phyloP scores from a whole-genome alignment of 2,888 invertebrate genomes.

The Apocheima hispidaria region DNA sequence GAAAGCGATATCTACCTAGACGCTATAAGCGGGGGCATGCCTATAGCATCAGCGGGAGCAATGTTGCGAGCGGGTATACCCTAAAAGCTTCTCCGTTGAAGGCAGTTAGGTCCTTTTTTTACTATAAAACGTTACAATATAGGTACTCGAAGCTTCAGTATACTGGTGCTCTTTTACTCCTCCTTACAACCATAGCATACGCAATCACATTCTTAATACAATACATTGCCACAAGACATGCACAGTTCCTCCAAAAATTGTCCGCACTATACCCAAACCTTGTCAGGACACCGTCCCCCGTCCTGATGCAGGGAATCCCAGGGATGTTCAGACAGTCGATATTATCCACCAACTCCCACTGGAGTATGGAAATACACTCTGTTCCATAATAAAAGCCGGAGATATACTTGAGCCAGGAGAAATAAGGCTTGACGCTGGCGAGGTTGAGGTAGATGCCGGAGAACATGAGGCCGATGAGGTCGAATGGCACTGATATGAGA shows the following conservation, averaged over 20 bases:
- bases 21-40: too few relatives aligned
- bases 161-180: constrained; percentile 78
- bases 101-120: too few relatives aligned
- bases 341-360: constrained; percentile 87
- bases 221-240: constrained; percentile 73
- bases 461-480: constrained; percentile 88
- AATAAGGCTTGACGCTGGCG: constrained; percentile 80
- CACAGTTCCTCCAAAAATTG: constrained; percentile 76
- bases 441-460: constrained; percentile 90
- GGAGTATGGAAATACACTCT: constrained; percentile 89
- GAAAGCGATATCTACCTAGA: too few relatives aligned
- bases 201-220: constrained; percentile 70
- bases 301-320: constrained; percentile 86
- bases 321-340: constrained; percentile 86
- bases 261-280: constrained; percentile 81
- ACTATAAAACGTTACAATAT: neutral
- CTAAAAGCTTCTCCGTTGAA: too few relatives aligned
- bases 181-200: constrained; percentile 72
- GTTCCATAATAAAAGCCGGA: constrained; percentile 90
- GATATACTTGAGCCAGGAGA: constrained; percentile 87
- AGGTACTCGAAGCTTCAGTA: constrained; percentile 58
- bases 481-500: constrained; percentile 89
- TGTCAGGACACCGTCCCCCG: constrained; percentile 86
- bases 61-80: too few relatives aligned
- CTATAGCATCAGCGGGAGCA: too few relatives aligned